phyloP scores from a whole-genome alignment of 1,140 invertebrate species.

The Hylaeus anthracinus region DNA sequence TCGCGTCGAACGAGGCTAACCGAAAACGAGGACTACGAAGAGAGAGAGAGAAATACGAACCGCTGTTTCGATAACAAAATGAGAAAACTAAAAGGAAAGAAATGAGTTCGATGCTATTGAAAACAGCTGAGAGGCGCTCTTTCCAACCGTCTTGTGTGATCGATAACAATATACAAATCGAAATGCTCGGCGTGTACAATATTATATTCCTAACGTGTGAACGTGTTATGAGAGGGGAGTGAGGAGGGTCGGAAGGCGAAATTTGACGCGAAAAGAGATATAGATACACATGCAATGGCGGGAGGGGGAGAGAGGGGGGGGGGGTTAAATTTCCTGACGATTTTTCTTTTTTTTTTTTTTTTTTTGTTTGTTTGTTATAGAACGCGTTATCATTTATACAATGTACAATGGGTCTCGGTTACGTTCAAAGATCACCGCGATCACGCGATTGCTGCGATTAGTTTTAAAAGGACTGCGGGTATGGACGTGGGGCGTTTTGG shows the following conservation, averaged over 20 bases:
- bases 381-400: constrained; percentile 77
- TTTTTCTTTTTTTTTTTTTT: constrained; percentile 46
- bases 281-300: constrained; percentile 68
- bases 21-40: neutral
- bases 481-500: neutral
- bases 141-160: constrained; percentile 53
- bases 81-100: neutral
- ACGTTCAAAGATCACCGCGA: constrained; percentile 73
- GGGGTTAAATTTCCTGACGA: constrained; percentile 64
- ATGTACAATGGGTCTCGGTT: constrained; percentile 77
- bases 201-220: constrained; percentile 25
- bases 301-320: neutral
- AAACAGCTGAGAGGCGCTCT: constrained; percentile 58
- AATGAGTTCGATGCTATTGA: constrained; percentile 36
- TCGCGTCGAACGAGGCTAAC: neutral
- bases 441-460: constrained; percentile 63
- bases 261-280: constrained; percentile 54
- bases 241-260: constrained; percentile 23
- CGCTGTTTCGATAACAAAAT: neutral
- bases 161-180: constrained; percentile 56
- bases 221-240: constrained; percentile 20
- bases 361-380: constrained; percentile 47
- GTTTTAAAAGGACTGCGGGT: constrained; percentile 2
- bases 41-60: neutral
- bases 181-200: constrained; percentile 47